A percentile compares a stretch with the other conserved stretches of the same genome.
Conservation (phyloP, 2,113 vertebrate species). For the Dermatemys mawii region DNA sequence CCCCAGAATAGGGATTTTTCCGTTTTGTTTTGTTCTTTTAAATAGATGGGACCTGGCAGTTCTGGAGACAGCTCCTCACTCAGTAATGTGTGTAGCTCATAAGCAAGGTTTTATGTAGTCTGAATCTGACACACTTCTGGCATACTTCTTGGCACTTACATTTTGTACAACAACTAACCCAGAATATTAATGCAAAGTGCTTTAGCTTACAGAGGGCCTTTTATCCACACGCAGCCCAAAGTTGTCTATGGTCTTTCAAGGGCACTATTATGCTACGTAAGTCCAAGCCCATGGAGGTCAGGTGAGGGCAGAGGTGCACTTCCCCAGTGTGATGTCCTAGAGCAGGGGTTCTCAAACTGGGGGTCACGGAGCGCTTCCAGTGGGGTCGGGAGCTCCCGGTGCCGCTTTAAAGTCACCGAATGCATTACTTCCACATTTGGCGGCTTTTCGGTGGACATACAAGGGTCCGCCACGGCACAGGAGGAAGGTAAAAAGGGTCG, state of each 20-base stretch:
- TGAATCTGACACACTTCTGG: neutral
- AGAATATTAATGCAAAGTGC: neutral
- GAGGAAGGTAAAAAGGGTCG: no score
- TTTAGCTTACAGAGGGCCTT: neutral
- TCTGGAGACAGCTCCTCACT: neutral
- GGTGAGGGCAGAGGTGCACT: slow-evolving; percentile 8
- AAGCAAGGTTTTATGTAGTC: neutral
- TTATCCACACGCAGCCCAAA: neutral
- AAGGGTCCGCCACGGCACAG: no score
- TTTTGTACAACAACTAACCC: neutral
- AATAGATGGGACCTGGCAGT: neutral
- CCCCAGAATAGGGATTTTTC: neutral
- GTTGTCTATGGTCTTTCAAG: neutral
- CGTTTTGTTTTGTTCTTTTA: neutral
- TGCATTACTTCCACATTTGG: no score
- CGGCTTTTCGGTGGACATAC: no score
- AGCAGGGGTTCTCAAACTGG: no score
- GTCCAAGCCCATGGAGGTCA: neutral
- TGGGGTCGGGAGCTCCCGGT: no score
- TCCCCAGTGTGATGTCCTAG: neutral
- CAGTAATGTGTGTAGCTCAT: neutral
- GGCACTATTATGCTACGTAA: neutral
- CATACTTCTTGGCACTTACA: neutral
- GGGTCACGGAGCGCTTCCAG: no score
- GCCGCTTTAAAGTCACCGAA: no score